Base-by-base conservation (phyloP, 2,797 vertebrate genomes). In the Sebastes paucispinis region DNA sequence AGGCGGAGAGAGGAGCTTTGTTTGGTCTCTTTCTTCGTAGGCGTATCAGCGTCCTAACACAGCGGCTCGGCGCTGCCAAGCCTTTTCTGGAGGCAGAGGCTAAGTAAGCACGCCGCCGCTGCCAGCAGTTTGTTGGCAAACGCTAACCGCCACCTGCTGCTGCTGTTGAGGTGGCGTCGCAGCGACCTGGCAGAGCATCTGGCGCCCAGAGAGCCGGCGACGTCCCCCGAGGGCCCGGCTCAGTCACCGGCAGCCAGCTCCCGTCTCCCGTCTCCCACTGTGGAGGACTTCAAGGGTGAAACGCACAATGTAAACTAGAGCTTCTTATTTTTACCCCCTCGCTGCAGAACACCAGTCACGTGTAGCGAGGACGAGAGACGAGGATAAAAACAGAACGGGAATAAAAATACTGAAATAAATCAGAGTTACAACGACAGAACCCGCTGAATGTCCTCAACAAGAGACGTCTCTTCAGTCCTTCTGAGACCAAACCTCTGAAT, bases 81-180 rank as follows among this genome's bases (percentile, higher is more conserved):
- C 43, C 86, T 89, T 85, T 89, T 90, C 90, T 85, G 78, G 75
- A 90, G 89, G 91, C 87, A 82, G 76, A 89, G 88, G 91, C 89
- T 92, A 93, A 93, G 89, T 90, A 88, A 90, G 90, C 86, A 16
- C 59, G 60, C 69, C 16, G 32, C 78, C 18, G 63, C 83, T 89
- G 93, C 93, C 93, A 93, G 90, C 89, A 89, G 78, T 82, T 90
- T 91, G 86, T 91, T 93, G 92, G 93, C 92, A 92, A 75, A 83
- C 39, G 80, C 64, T 65, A 55, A 67, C 52, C 73, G 74, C 91
- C 91, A 92, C 93, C 93, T 93, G 93, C 91, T 87, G 87, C 87
- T 67, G 85, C 83, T 91, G 85, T 86, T 62, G 84, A 88, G 80
- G 87, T 70, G 85, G 67, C 75, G 83, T 66, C 34, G 79, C 82